Evolutionary conservation across 2,888 invertebrate genomes (phyloP).

Genomic region (Xiphydria camelus): DNA sequence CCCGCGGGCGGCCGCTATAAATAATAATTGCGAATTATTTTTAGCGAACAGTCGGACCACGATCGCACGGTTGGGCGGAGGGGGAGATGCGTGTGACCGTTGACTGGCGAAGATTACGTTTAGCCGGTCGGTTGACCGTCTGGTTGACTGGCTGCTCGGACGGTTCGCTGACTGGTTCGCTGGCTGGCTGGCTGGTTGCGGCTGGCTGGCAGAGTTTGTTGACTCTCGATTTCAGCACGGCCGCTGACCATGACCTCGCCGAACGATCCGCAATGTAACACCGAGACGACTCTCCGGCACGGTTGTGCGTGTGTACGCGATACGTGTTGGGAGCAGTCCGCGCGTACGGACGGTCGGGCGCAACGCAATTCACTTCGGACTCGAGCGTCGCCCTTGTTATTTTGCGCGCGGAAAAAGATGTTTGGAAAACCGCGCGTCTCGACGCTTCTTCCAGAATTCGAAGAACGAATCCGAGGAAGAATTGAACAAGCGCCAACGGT

Average conservation of each 20-base stretch:
- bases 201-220: slow-evolving; percentile 49
- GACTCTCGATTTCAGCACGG: slow-evolving; percentile 56
- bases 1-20: slow-evolving; percentile 26
- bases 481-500: too few relatives aligned
- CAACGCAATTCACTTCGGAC: too few relatives aligned
- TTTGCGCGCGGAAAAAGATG: too few relatives aligned
- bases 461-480: too few relatives aligned
- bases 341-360: too few relatives aligned
- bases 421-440: too few relatives aligned
- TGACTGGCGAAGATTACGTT: slow-evolving; percentile 28
- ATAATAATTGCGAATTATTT: slow-evolving; percentile 34
- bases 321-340: too few relatives aligned
- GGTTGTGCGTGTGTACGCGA: too few relatives aligned
- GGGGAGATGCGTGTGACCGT: slow-evolving; percentile 10
- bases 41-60: slow-evolving; percentile 20
- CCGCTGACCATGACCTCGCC: slow-evolving; percentile 57
- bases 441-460: too few relatives aligned
- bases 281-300: slow-evolving; percentile 28
- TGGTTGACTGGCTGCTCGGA: slow-evolving; percentile 20
- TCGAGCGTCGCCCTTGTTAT: too few relatives aligned
- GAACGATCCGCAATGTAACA: slow-evolving; percentile 51
- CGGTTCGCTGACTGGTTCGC: slow-evolving; percentile 22
- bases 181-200: slow-evolving; percentile 23
- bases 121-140: slow-evolving; percentile 31
- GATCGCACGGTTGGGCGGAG: slow-evolving; percentile 4